Percentiles rank a stretch among this genome's conserved stretches.
phyloP scores from a whole-genome alignment of 2,888 invertebrate genomes.

The Conchocele bisecta region DNA sequence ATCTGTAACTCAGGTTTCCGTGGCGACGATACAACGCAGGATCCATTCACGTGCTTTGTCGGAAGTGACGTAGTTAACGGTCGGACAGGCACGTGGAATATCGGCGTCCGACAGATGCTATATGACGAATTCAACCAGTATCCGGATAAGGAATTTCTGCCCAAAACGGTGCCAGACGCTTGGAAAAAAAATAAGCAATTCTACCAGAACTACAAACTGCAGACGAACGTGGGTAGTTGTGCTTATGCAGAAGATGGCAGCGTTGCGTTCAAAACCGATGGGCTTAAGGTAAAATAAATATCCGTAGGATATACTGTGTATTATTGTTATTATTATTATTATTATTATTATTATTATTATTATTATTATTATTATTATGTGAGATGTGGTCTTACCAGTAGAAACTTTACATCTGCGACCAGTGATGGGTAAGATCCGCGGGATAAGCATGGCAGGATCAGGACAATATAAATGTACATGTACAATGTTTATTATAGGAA shows the following conservation, averaged over 20 bases:
- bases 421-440: too few species aligned
- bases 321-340: too few species aligned
- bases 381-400: too few species aligned
- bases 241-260: constrained; percentile 76
- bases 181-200: constrained; percentile 72
- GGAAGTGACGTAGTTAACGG: constrained; percentile 61
- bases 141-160: constrained; percentile 59
- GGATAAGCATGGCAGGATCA: too few species aligned
- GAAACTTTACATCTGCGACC: too few species aligned
- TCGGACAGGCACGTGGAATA: constrained; percentile 76
- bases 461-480: too few species aligned
- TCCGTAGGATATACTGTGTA: too few species aligned
- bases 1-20: constrained; percentile 34
- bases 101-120: constrained; percentile 77
- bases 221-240: constrained; percentile 81
- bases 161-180: constrained; percentile 63
- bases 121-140: constrained; percentile 70
- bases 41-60: constrained; percentile 72
- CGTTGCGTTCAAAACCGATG: constrained; percentile 75
- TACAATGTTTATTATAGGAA: too few species aligned
- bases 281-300: constrained; percentile 72
- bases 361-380: too few species aligned
- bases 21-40: constrained; percentile 27
- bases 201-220: constrained; percentile 79
- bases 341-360: too few species aligned